Conservation (phyloP, 2,113 vertebrate species). For the Hypanus sabinus region DNA sequence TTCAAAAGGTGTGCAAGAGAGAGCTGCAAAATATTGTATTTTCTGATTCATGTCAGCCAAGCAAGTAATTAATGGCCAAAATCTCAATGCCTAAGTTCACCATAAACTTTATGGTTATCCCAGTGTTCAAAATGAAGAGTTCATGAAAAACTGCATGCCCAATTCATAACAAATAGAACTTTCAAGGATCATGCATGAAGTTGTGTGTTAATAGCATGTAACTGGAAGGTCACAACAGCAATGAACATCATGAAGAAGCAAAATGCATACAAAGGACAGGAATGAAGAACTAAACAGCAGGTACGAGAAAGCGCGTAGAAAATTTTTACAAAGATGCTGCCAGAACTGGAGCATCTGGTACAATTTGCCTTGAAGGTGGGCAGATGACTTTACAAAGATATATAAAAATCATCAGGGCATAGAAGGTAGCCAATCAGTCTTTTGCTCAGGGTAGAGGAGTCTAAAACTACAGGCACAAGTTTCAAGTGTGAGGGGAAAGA, state of each 20-base stretch:
- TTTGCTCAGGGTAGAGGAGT: too few relatives aligned
- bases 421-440: too few relatives aligned
- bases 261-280: not conserved
- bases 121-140: not conserved
- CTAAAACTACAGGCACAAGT: too few relatives aligned
- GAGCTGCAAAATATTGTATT: not conserved
- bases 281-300: not conserved
- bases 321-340: too few relatives aligned
- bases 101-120: not conserved
- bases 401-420: too few relatives aligned
- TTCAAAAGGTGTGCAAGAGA: not conserved
- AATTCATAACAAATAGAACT: not conserved
- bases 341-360: too few relatives aligned
- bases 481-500: too few relatives aligned
- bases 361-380: too few relatives aligned
- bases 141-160: not conserved
- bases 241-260: not conserved
- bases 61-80: not conserved
- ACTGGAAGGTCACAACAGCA: not conserved
- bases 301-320: not conserved
- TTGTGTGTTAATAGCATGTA: not conserved
- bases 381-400: too few relatives aligned
- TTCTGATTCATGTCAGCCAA: not conserved
- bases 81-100: not conserved
- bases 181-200: not conserved